These are phyloP conservation scores for Menidia menidia DNA, from an alignment of 2,797 vertebrate species.

Conservation along the genomic window DNA sequence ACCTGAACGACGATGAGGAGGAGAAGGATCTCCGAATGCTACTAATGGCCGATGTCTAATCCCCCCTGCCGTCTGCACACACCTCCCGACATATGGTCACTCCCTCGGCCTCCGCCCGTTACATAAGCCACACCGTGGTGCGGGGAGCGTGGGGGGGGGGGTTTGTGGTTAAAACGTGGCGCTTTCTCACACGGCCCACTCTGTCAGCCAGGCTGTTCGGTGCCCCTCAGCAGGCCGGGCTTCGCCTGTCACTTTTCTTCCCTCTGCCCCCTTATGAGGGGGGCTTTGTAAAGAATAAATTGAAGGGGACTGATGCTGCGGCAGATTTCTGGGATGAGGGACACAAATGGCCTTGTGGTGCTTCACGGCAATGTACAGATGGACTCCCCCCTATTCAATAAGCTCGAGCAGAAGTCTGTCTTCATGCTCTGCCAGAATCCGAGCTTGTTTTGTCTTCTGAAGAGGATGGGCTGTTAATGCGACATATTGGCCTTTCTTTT, in stretches of 20 bases:
- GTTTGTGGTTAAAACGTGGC: slow-evolving; percentile 72
- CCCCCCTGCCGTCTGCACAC: slow-evolving; percentile 77
- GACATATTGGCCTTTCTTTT: slow-evolving; percentile 61
- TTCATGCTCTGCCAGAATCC: slow-evolving; percentile 60
- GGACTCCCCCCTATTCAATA: slow-evolving; percentile 78
- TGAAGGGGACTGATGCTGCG: slow-evolving; percentile 74
- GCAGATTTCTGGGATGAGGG: slow-evolving; percentile 73
- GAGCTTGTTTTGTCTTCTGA: slow-evolving; percentile 73
- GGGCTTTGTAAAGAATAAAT: slow-evolving; percentile 81
- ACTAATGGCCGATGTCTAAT: slow-evolving; percentile 79
- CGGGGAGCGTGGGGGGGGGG: slow-evolving; percentile 40
- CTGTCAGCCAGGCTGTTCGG: slow-evolving; percentile 77
- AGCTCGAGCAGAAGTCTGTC: slow-evolving; percentile 76
- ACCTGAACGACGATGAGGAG: slow-evolving; percentile 81
- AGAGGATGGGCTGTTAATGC: slow-evolving; percentile 74
- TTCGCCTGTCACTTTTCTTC: slow-evolving; percentile 68
- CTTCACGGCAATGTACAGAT: slow-evolving; percentile 73
- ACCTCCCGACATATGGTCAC: slow-evolving; percentile 86
- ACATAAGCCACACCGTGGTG: slow-evolving; percentile 81
- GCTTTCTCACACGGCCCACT: slow-evolving; percentile 74
- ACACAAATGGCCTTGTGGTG: slow-evolving; percentile 73
- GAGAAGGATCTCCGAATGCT: slow-evolving; percentile 65
- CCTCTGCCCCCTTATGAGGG: slow-evolving; percentile 60
- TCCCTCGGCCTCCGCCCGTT: slow-evolving; percentile 78
- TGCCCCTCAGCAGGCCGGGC: slow-evolving; percentile 76